phyloP scores from a whole-genome alignment of 2,888 invertebrate genomes.

The Hydropsyche betteni region DNA sequence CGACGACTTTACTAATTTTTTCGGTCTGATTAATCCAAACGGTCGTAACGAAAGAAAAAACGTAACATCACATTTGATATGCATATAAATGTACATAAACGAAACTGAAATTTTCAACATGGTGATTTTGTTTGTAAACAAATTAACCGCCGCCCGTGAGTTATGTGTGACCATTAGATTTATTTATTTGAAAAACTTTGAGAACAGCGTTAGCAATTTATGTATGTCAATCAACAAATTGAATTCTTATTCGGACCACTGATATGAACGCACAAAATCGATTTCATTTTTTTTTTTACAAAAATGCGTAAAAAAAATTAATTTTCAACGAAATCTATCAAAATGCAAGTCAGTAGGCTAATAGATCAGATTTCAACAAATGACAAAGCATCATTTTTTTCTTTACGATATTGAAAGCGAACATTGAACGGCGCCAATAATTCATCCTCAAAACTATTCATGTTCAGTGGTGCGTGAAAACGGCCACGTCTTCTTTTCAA shows the following conservation, averaged over 20 bases:
- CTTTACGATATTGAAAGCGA: too few species aligned
- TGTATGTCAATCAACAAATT: background rate
- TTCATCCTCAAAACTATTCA: background rate
- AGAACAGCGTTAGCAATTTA: background rate
- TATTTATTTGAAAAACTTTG: background rate
- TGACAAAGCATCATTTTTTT: too few species aligned
- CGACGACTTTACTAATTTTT: slow-evolving; percentile 19
- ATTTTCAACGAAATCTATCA: too few species aligned
- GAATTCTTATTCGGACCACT: too few species aligned
- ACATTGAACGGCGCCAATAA: too few species aligned
- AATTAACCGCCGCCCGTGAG: background rate
- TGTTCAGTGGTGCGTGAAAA: slow-evolving; percentile 6
- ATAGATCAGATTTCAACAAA: too few species aligned
- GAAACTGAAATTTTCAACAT: slow-evolving; percentile 24
- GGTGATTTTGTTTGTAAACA: slow-evolving; percentile 8
- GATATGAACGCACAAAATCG: too few species aligned
- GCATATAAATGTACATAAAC: slow-evolving; percentile 4
- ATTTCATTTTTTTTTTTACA: background rate
- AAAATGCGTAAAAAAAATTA: too few species aligned
- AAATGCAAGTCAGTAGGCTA: too few species aligned
- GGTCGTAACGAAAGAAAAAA: slow-evolving; percentile 22
- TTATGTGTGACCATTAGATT: background rate
- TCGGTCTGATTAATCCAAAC: slow-evolving; percentile 17
- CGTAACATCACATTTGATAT: background rate
- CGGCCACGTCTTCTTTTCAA: slow-evolving; percentile 17